Base-by-base conservation (phyloP, 2,888 invertebrate species). In the Heliconius erato region DNA sequence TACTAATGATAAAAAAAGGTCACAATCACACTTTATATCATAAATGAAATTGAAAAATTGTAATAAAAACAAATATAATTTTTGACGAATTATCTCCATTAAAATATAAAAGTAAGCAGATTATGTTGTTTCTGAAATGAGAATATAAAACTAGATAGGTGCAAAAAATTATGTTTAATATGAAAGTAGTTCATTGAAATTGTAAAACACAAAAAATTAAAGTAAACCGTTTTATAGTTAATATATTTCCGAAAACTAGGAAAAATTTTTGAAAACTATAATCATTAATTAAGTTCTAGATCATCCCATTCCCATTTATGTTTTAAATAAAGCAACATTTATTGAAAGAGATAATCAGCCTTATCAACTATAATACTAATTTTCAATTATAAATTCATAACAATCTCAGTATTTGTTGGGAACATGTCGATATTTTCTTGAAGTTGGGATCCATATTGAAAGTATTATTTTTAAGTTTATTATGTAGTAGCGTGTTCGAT, bases 391-490 rank as follows among this genome's bases (percentile, higher is more conserved):
- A 69, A 68, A 84, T 89, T 94, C 91, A 95, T 94, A 95, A 93
- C 81, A 94, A 89, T 81, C 87, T 89, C 26, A 94, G 85, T 88
- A 97, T 90, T 89, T 96, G 94, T 90, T 96, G 92, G 84, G 94
- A 92, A 91, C 96, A 92, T 65, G 91, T 81, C 76, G 92, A 84
- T 86, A 96, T 90, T 89, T 95, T 93, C 89, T 91, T 89, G 84
- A 90, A 88, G 89, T 91, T 90, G 32, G 92, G 87, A 88, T 96
- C 92, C 85, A 88, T 80, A 0, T 87, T 90, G 85, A 83, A 88
- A 87, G 88, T 93, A 89, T 94, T 95, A 86, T 79, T 90, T 87
- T 93, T 96, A 89, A 92, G 94, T 87, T 92, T 92, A 90, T 91
- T 94, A 89, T 91, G 91, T 7, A 96, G 88, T 72, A 89, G 88